These are phyloP conservation scores for Casuarius casuarius DNA, from an alignment of 2,113 vertebrate genomes.

Conservation along the genomic window DNA sequence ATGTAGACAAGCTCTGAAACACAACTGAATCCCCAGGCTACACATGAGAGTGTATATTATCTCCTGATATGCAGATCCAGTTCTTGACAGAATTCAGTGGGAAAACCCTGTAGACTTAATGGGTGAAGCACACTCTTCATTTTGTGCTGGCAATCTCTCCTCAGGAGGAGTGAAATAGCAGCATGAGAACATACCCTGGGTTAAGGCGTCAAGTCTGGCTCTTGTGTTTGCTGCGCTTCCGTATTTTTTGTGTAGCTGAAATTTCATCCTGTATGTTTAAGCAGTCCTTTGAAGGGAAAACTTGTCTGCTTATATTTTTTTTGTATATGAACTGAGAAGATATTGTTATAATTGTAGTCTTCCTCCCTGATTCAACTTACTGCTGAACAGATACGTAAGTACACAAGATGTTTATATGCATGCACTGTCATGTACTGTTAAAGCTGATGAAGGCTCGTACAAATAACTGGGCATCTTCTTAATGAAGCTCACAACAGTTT, in stretches of 20 bases:
- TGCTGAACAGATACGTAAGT: background rate
- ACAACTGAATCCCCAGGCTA: background rate
- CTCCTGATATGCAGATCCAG: background rate
- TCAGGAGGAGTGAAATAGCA: background rate
- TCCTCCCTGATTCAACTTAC: background rate
- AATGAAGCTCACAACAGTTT: constrained; percentile 4
- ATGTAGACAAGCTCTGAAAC: background rate
- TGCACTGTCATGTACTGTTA: background rate
- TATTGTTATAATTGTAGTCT: background rate
- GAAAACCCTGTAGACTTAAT: background rate
- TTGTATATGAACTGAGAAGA: background rate
- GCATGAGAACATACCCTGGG: background rate
- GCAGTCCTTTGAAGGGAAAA: background rate
- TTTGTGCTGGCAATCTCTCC: background rate
- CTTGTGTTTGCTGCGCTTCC: background rate
- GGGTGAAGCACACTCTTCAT: background rate
- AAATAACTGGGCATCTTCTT: constrained; percentile 29
- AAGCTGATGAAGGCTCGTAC: background rate
- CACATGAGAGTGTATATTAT: background rate
- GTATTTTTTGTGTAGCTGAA: background rate
- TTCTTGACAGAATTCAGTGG: background rate
- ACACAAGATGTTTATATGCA: background rate
- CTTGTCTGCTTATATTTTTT: background rate
- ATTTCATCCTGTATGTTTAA: background rate
- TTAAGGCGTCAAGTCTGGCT: background rate